A percentile compares a stretch with the other conserved stretches of the same genome.
Evolutionary conservation across 2,888 invertebrate species (phyloP).

Genomic region (Busseola fusca): DNA sequence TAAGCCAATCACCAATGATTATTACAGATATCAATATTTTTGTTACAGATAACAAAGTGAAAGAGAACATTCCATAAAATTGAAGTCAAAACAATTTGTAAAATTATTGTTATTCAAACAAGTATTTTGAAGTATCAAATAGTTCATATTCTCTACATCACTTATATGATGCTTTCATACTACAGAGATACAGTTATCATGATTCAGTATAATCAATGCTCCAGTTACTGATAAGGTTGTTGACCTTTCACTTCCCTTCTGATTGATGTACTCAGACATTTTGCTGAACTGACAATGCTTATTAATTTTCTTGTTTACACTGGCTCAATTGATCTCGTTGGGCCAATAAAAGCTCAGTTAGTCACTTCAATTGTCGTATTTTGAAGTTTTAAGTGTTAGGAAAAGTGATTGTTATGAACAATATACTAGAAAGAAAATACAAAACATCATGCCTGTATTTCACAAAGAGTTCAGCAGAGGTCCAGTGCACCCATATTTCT

Average conservation of each 20-base stretch:
- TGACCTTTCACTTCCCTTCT: slow-evolving; percentile 75
- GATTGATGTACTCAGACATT: slow-evolving; percentile 55
- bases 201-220: slow-evolving; percentile 58
- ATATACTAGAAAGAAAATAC: background rate
- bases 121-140: background rate
- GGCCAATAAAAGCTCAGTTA: slow-evolving; percentile 60
- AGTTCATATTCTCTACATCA: background rate
- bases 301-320: slow-evolving; percentile 64
- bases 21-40: slow-evolving; percentile 32
- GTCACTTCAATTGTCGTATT: slow-evolving; percentile 46
- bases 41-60: slow-evolving; percentile 38
- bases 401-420: slow-evolving; percentile 3
- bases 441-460: background rate
- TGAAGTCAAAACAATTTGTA: slow-evolving; percentile 5
- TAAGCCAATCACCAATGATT: slow-evolving; percentile 58
- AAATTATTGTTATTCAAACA: background rate
- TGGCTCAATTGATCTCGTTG: slow-evolving; percentile 61
- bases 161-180: slow-evolving; percentile 2
- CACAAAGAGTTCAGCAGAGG: background rate
- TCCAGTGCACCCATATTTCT: background rate
- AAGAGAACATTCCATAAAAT: slow-evolving; percentile 35
- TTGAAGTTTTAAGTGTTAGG: slow-evolving; percentile 22
- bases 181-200: slow-evolving; percentile 39
- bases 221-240: slow-evolving; percentile 68
- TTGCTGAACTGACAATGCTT: slow-evolving; percentile 56